Conservation (phyloP, 1,140 invertebrate genomes). For the Arion vulgaris region DNA sequence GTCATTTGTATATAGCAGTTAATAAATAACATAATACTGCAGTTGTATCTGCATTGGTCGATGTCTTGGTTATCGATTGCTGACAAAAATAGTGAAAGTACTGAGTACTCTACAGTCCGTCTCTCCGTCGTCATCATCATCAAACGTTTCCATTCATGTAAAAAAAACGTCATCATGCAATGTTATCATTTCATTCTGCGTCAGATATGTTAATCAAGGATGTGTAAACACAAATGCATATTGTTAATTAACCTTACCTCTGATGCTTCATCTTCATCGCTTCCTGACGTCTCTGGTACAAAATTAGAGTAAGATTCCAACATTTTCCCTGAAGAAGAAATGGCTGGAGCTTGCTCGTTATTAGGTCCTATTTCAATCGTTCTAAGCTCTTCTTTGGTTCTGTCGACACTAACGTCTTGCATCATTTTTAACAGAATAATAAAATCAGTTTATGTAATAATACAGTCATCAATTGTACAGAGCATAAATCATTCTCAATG, state of each 20-base stretch:
- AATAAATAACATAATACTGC: no score
- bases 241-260: slow-evolving; percentile 78
- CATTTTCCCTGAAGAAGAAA: slow-evolving; percentile 71
- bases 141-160: no score
- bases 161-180: not conserved
- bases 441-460: slow-evolving; percentile 15
- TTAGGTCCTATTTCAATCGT: slow-evolving; percentile 66
- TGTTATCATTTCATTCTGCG: no score
- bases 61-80: no score
- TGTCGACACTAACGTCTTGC: slow-evolving; percentile 86
- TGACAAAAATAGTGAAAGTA: no score
- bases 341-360: slow-evolving; percentile 56
- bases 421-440: slow-evolving; percentile 75
- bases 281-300: slow-evolving; percentile 91
- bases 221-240: not conserved
- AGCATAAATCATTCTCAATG: slow-evolving; percentile 49
- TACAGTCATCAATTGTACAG: slow-evolving; percentile 35
- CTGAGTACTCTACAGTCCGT: no score
- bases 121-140: no score
- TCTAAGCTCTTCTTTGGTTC: slow-evolving; percentile 77
- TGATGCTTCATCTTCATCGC: slow-evolving; percentile 92
- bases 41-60: no score
- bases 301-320: slow-evolving; percentile 85
- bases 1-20: no score
- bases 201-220: not conserved